phyloP scores from a whole-genome alignment of 2,888 invertebrate species.

The Cataglyphis albicans region DNA sequence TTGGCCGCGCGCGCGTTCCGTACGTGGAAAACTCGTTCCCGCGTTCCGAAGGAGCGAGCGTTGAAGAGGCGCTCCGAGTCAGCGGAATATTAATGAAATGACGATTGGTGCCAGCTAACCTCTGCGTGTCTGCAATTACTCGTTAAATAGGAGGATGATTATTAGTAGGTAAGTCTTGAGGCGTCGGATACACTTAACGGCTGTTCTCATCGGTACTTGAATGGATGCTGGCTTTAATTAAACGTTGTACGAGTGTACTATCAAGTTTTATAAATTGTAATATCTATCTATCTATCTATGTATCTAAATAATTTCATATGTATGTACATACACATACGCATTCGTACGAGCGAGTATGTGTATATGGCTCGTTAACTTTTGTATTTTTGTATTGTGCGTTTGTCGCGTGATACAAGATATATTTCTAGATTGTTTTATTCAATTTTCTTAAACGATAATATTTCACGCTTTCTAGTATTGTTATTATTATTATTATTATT shows the following conservation, averaged over 20 bases:
- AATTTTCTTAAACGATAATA: constrained; percentile 14
- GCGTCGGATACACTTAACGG: constrained; percentile 22
- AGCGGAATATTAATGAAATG: constrained; percentile 54
- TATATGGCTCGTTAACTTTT: not conserved
- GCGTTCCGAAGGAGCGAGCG: constrained; percentile 61
- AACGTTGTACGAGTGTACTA: constrained; percentile 10
- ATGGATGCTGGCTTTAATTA: not conserved
- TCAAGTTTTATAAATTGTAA: constrained; percentile 35
- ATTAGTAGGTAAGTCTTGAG: constrained; percentile 35
- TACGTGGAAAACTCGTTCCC: constrained; percentile 38
- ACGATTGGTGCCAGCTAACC: constrained; percentile 50
- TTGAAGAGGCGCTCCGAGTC: constrained; percentile 45
- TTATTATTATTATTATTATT: constrained; percentile 5
- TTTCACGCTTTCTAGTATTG: not conserved
- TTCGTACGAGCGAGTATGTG: too few relatives aligned
- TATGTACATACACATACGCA: not conserved
- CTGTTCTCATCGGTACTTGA: constrained; percentile 11
- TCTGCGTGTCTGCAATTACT: constrained; percentile 42
- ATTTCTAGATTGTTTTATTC: not conserved
- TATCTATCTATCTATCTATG: not conserved
- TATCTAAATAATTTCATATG: not conserved
- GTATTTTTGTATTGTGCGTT: not conserved
- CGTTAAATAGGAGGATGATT: constrained; percentile 45
- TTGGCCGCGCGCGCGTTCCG: constrained; percentile 25
- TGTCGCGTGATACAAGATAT: not conserved